Base-by-base conservation (phyloP, 2,797 vertebrate species). In the Rhinogobio ventralis region DNA sequence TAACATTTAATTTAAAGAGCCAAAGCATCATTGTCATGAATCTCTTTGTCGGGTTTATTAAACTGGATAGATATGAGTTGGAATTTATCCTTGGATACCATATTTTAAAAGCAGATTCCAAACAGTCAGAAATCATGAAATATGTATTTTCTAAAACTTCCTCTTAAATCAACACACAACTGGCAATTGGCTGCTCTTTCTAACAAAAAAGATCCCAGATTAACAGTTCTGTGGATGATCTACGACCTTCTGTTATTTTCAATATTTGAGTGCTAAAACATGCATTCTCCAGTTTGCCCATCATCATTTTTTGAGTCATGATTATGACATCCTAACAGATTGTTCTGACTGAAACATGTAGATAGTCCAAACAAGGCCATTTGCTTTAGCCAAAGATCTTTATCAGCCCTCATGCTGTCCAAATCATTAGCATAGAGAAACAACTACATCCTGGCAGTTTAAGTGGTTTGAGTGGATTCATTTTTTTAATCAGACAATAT, bases 331-430 rank as follows among this genome's bases (percentile, higher is more conserved):
- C 67, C 23, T 25, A 60, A 71, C 39, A 45, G 9, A 51, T 11
- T 68, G 49, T 72, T 79, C 17, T 85, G 55, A 51, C 68, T 72
- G n/a, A 79, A 45, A 79, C 55, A 64, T 79, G 82, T 64, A 85
- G 55, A 73, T 72, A 73, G 55, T 85, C 76, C 45, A 79, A 84
- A 79, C 66, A 72, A 83, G 25, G 23, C 36, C 2, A 30, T 83
- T 66, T 66, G 46, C 15, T 57, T 53, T 42, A 30, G 76, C 76
- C 75, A 72, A 28, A 73, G 83, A 85, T 85, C 76, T 49, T 23
- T 66, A 73, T 85, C 42, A 73, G 68, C 42, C 33, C 45, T 42
- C 67, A 64, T 72, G 66, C 46, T 30, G 55, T 71, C 45, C 46
- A 64, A 71, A 66, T 79, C 68, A 28, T 73, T 53, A 79, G 7